Evolutionary conservation across 2,888 invertebrate genomes (phyloP).

Genomic region (Mylabris sibirica): DNA sequence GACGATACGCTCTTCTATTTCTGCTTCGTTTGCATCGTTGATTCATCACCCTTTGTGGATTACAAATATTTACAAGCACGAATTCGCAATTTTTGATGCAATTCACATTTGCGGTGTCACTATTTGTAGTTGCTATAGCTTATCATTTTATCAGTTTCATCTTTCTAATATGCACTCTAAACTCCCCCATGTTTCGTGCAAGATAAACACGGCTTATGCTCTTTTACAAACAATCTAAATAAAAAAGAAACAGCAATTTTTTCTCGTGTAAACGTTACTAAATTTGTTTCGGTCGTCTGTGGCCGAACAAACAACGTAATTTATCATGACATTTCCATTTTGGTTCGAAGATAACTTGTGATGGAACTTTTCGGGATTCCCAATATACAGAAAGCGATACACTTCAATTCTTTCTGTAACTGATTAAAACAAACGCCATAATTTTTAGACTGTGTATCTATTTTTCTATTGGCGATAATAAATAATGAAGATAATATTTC

Average conservation of each 20-base stretch:
- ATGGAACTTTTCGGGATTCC: slow-evolving; percentile 24
- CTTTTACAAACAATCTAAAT: background rate
- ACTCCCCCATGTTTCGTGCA: slow-evolving; percentile 17
- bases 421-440: slow-evolving; percentile 1
- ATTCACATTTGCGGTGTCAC: background rate
- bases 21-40: background rate
- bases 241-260: background rate
- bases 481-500: slow-evolving; percentile 3
- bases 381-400: slow-evolving; percentile 24
- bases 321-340: slow-evolving; percentile 52
- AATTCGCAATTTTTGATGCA: background rate
- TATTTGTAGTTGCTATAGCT: too few species aligned
- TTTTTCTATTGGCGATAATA: background rate
- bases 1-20: background rate
- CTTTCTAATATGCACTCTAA: slow-evolving; percentile 26
- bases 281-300: slow-evolving; percentile 27
- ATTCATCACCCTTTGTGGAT: background rate
- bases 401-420: background rate
- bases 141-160: slow-evolving; percentile 13
- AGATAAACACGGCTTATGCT: background rate
- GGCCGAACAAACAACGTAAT: slow-evolving; percentile 49
- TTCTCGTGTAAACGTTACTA: slow-evolving; percentile 20
- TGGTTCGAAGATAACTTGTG: slow-evolving; percentile 42
- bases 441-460: background rate
- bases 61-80: slow-evolving; percentile 12